Conservation (phyloP, 2,113 vertebrate genomes). For the Panurus biarmicus region DNA sequence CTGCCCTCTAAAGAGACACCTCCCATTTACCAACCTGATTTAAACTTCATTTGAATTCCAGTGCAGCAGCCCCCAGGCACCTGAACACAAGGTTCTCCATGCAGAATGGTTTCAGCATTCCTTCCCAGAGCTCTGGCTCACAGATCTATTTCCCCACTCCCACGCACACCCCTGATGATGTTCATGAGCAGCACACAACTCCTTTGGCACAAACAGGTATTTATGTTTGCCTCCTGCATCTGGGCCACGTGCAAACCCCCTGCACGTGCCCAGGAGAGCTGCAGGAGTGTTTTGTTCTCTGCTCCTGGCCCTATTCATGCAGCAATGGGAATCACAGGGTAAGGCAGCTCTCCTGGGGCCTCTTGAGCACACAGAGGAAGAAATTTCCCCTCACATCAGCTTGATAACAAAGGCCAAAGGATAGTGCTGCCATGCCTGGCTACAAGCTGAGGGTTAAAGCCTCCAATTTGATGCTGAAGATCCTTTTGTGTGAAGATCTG, state of each 20-base stretch:
- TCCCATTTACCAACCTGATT: neutral
- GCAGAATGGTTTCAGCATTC: neutral
- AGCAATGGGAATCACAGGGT: accelerated
- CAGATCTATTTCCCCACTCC: neutral
- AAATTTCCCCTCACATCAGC: neutral
- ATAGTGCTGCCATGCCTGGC: neutral
- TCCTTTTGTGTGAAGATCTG: neutral
- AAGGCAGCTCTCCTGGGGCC: neutral
- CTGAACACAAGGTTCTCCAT: neutral
- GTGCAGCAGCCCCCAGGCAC: neutral
- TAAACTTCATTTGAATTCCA: neutral
- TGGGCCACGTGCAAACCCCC: accelerated
- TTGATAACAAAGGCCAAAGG: neutral
- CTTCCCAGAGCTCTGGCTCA: neutral
- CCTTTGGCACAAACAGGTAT: neutral
- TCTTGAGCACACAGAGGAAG: neutral
- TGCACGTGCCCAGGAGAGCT: accelerated
- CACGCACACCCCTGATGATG: neutral
- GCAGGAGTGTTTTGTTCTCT: neutral
- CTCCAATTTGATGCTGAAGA: neutral
- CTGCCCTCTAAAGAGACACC: neutral
- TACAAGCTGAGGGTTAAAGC: neutral
- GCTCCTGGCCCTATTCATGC: accelerated
- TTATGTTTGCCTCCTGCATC: neutral
- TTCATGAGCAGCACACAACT: neutral